These are phyloP conservation scores for Uromys caudimaculatus DNA, from an alignment of 2,797 vertebrate genomes.

Conservation along the genomic window DNA sequence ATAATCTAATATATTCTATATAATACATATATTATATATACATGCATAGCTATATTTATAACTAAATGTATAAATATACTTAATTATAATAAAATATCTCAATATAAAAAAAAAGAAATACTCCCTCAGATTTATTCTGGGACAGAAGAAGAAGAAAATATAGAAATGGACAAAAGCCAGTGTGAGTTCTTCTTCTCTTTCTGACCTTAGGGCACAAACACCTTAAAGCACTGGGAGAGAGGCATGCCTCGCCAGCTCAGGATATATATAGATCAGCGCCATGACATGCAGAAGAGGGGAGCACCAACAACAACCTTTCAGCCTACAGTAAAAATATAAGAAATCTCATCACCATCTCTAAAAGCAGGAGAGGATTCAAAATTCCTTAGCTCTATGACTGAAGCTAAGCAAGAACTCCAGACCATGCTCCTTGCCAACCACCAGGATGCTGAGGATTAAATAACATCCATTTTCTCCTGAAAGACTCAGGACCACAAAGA, in stretches of 20 bases:
- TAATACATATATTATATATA: no score
- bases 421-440: background rate
- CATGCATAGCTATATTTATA: no score
- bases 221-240: background rate
- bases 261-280: background rate
- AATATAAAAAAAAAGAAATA: no score
- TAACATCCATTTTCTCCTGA: background rate
- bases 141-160: background rate
- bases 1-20: no score
- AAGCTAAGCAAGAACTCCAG: background rate
- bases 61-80: no score
- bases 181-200: background rate
- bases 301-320: background rate
- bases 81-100: no score
- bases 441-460: background rate
- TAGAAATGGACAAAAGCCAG: background rate
- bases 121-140: background rate
- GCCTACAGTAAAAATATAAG: background rate
- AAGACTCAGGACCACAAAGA: background rate
- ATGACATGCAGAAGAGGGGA: background rate
- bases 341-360: background rate
- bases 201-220: background rate
- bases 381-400: background rate
- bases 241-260: background rate
- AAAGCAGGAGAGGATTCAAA: background rate